phyloP scores from a whole-genome alignment of 2,888 invertebrate species.

The Acholoe squamosa region DNA sequence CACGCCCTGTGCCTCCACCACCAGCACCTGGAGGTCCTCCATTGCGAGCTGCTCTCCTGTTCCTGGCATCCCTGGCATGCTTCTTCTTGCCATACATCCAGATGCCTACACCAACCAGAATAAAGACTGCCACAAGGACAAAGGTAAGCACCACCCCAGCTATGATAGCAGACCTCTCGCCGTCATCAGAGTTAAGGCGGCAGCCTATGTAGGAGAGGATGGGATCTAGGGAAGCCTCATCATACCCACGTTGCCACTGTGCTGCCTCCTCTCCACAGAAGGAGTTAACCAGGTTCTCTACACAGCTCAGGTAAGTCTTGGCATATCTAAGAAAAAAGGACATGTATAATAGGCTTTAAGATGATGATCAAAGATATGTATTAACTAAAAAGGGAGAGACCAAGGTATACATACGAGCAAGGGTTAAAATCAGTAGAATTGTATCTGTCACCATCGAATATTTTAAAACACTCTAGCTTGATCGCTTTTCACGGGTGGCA shows the following conservation, averaged over 20 bases:
- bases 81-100: conserved; percentile 35
- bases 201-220: conserved; percentile 22
- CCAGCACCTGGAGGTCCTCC: background rate
- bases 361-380: too few species aligned
- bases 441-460: too few species aligned
- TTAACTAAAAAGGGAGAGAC: too few species aligned
- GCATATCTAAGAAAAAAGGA: too few species aligned
- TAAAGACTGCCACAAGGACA: background rate
- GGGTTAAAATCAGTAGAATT: too few species aligned
- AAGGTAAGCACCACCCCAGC: background rate
- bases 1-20: background rate
- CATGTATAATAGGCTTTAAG: too few species aligned
- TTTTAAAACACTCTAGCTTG: too few species aligned
- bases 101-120: background rate
- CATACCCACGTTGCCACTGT: conserved; percentile 18
- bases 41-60: background rate
- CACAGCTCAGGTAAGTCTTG: conserved; percentile 54
- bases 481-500: too few species aligned
- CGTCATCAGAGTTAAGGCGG: background rate
- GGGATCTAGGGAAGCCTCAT: conserved; percentile 12
- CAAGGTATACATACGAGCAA: too few species aligned
- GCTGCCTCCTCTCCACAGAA: conserved; percentile 45
- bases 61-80: background rate
- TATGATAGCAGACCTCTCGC: background rate
- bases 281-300: conserved; percentile 37